Percentiles rank a stretch among this genome's conserved stretches.
These are phyloP conservation scores for Psephotus haematonotus DNA, from an alignment of 2,113 vertebrate species.

Conservation along the genomic window DNA sequence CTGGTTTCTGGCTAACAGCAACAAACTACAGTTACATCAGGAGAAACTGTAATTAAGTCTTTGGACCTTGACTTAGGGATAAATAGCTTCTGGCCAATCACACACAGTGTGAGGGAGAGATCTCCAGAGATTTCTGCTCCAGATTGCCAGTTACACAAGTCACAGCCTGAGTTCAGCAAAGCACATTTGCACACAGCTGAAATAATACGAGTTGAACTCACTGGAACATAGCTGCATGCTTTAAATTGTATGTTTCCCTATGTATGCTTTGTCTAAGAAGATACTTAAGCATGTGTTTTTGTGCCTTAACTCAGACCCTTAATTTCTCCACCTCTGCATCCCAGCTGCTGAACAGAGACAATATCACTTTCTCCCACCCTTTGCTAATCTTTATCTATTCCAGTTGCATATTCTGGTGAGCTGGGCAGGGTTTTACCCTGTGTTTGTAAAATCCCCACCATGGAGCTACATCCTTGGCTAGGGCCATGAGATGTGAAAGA, in stretches of 20 bases:
- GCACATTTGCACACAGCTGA: neutral
- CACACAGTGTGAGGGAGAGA: neutral
- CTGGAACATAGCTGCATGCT: neutral
- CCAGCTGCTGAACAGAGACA: neutral
- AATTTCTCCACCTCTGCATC: neutral
- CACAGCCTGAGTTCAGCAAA: neutral
- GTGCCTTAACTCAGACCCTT: neutral
- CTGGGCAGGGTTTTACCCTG: neutral
- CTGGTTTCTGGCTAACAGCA: neutral
- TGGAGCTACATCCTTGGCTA: neutral
- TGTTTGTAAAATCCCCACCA: neutral
- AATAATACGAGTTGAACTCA: neutral
- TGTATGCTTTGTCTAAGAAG: neutral
- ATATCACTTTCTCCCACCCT: neutral
- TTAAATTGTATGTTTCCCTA: neutral
- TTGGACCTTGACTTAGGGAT: neutral
- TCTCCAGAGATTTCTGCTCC: neutral
- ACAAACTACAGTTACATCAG: neutral
- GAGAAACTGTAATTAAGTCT: slow-evolving; percentile 37
- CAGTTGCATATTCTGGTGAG: neutral
- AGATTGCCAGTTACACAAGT: slow-evolving; percentile 2
- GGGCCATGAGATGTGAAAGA: neutral
- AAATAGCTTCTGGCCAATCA: slow-evolving; percentile 23
- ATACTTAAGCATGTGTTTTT: neutral
- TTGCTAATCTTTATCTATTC: neutral